phyloP scores from a whole-genome alignment of 2,888 invertebrate genomes.

The Scaptomyza cyrtandrae region DNA sequence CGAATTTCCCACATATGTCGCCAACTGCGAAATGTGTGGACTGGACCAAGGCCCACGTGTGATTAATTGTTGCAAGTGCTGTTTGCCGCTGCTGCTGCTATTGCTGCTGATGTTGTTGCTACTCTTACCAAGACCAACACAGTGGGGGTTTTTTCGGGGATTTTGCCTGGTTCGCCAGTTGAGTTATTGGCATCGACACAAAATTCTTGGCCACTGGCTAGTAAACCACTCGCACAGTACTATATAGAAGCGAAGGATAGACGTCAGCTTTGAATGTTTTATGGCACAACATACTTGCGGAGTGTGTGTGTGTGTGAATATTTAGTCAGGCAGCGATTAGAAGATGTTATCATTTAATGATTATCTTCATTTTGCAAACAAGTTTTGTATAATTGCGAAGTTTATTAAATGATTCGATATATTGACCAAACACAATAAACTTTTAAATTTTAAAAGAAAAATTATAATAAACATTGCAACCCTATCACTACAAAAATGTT shows the following conservation, averaged over 20 bases:
- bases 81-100: conserved; percentile 24
- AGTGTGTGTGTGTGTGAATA: neutral
- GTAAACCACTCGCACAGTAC: conserved; percentile 51
- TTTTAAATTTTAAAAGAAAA: too few species aligned
- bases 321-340: conserved; percentile 6
- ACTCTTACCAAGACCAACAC: conserved; percentile 7
- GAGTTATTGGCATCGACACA: conserved; percentile 71
- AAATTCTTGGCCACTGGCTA: conserved; percentile 52
- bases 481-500: neutral
- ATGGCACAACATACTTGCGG: conserved; percentile 18
- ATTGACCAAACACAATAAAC: too few species aligned
- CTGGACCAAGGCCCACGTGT: conserved; percentile 53
- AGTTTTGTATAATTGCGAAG: neutral
- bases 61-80: conserved; percentile 70
- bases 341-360: neutral
- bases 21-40: conserved; percentile 41
- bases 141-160: conserved; percentile 1
- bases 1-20: conserved; percentile 77
- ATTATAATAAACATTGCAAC: too few species aligned
- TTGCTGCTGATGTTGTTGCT: conserved; percentile 23
- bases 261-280: conserved; percentile 12
- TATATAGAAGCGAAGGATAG: conserved; percentile 13
- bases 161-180: conserved; percentile 19
- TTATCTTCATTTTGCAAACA: neutral
- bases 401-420: too few species aligned